These are phyloP conservation scores for Ailuropoda melanoleuca DNA, from an alignment of 2,113 vertebrate genomes.

Conservation along the genomic window DNA sequence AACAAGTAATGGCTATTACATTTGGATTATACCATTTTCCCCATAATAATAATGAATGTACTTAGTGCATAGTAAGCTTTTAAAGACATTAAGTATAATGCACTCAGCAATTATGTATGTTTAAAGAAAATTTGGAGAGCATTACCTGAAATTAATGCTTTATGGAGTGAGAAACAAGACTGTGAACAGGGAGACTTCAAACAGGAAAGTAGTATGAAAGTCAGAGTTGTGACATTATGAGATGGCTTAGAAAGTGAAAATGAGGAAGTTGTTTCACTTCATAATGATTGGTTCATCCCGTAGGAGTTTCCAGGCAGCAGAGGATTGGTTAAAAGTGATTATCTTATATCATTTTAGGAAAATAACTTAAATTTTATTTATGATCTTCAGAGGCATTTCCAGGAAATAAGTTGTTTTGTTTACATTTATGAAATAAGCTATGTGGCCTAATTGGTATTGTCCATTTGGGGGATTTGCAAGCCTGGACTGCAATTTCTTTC, in stretches of 20 bases:
- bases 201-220: background rate
- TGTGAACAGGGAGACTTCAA: background rate
- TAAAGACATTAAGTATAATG: no score
- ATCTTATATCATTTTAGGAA: background rate
- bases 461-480: background rate
- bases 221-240: background rate
- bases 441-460: background rate
- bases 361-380: background rate
- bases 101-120: background rate
- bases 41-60: background rate
- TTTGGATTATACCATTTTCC: background rate
- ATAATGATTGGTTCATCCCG: background rate
- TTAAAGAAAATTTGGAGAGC: background rate
- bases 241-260: background rate
- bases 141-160: background rate
- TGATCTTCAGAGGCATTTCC: background rate
- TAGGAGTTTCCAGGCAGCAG: background rate
- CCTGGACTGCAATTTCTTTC: background rate
- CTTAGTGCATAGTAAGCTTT: no score
- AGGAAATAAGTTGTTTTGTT: background rate
- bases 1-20: background rate
- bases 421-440: background rate
- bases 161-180: background rate
- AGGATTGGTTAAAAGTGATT: background rate
- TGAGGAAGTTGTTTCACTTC: background rate